These are phyloP conservation scores for Diaprepes abbreviatus DNA, from an alignment of 2,888 invertebrate genomes.

Conservation along the genomic window DNA sequence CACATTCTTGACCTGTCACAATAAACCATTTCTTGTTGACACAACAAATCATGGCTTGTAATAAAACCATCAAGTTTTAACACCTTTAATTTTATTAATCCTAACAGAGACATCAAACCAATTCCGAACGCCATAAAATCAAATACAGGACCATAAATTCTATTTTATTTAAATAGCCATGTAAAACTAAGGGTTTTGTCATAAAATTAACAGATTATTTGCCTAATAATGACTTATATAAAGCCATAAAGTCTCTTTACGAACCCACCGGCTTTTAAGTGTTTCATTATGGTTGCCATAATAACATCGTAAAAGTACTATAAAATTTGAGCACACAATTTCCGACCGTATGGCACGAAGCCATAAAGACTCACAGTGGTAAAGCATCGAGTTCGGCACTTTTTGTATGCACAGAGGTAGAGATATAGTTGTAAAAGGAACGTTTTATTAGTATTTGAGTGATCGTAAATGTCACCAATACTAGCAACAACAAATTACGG, in stretches of 20 bases:
- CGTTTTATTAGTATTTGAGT: conserved; percentile 74
- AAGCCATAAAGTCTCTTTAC: conserved; percentile 56
- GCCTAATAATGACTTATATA: conserved; percentile 57
- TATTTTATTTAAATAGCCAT: conserved; percentile 38
- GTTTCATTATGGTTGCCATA: conserved; percentile 65
- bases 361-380: conserved; percentile 8
- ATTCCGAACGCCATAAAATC: conserved; percentile 16
- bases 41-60: neutral
- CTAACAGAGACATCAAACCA: conserved; percentile 10
- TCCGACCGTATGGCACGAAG: conserved; percentile 56
- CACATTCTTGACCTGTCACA: neutral
- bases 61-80: conserved; percentile 21
- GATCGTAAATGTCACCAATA: conserved; percentile 72
- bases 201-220: conserved; percentile 56
- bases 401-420: conserved; percentile 60
- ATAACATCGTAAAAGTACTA: conserved; percentile 66
- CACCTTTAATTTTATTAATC: conserved; percentile 23
- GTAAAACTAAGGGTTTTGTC: conserved; percentile 45
- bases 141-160: conserved; percentile 29
- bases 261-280: conserved; percentile 59
- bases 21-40: neutral
- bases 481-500: conserved; percentile 59
- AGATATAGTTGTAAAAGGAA: conserved; percentile 68
- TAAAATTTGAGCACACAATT: conserved; percentile 62
- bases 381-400: conserved; percentile 51